Evolutionary conservation across 1,140 invertebrate species (phyloP), one percentile per base, ranked within the genome.

Genomic region (Dendrolimus kikuchii): DNA sequence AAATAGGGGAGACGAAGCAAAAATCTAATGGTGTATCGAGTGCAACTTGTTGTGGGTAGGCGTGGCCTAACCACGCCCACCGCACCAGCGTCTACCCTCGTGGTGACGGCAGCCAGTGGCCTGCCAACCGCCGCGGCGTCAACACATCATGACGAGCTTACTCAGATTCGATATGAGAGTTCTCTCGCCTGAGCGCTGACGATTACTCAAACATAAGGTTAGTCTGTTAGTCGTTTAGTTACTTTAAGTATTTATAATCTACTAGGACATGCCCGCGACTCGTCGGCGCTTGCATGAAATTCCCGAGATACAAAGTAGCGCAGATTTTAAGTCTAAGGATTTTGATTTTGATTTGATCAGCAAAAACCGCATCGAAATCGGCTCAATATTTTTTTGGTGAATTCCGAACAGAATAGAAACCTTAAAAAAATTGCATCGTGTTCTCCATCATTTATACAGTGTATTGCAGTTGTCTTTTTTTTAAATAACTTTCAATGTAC

Each of bases 111-210:
- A 42, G 42, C 38, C 53, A 49, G 64, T 59, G 68, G 43, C 51
- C 59, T 56, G 51, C 58, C 55, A 62, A 46, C 50, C 51, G 45
- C 59, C 46, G 45, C 3, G 60, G 62, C 48, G 55, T 58, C 49
- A 45, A 40, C 46, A 49, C 51, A 46, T 7, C 61, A 58, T 48
- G 50, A 87, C 86, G 85, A 65, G 79, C 62, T 76, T 79, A 40
- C 71, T 86, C 48, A 76, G 81, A 57, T 81, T 87, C 73, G 81
- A 86, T 65, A 76, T 77, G 71, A 74, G 76, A 54, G 70, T 86
- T 59, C 77, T 87, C 7, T 85, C 83, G n/a, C 85, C 85, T 64
- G 85, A 87, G 71, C 85, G 85, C 85, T 87, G 85, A 87, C 85
- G 83, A 62, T 80, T 87, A 79, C 85, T 87, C 44, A 81, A 76